phyloP scores from a whole-genome alignment of 2,113 vertebrate species.

The Lycocorax pyrrhopterus region DNA sequence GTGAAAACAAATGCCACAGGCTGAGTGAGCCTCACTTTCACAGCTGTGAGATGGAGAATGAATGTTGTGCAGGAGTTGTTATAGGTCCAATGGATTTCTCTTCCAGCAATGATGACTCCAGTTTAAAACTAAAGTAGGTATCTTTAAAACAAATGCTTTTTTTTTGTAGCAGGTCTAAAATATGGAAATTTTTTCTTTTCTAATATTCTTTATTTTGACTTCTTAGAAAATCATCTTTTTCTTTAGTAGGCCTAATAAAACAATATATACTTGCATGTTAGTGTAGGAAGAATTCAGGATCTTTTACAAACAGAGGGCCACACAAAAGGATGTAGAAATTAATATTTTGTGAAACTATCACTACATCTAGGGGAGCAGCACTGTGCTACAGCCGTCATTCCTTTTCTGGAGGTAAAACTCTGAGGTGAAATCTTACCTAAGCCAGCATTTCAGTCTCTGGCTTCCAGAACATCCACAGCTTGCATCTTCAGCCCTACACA shows the following conservation, averaged over 20 bases:
- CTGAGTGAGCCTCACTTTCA: not conserved
- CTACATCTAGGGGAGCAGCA: not conserved
- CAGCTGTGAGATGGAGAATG: not conserved
- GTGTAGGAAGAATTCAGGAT: not conserved
- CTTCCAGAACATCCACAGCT: not conserved
- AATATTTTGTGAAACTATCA: not conserved
- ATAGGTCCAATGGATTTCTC: not conserved
- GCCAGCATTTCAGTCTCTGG: not conserved
- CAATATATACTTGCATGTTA: not conserved
- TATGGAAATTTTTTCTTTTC: not conserved
- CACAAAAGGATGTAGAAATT: not conserved
- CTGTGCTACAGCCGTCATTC: not conserved
- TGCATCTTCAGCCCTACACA: not conserved
- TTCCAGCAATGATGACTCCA: not conserved
- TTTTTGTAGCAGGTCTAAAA: not conserved
- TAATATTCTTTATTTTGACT: not conserved
- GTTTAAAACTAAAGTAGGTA: not conserved
- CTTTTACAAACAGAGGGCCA: not conserved
- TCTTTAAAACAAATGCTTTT: not conserved
- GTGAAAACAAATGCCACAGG: not conserved
- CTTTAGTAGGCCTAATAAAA: not conserved
- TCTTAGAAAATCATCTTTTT: not conserved
- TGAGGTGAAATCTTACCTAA: not conserved
- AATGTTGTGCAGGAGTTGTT: not conserved
- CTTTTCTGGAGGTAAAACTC: not conserved